Base-by-base conservation (phyloP, 2,113 vertebrate genomes). In the Hippoglossus stenolepis region DNA sequence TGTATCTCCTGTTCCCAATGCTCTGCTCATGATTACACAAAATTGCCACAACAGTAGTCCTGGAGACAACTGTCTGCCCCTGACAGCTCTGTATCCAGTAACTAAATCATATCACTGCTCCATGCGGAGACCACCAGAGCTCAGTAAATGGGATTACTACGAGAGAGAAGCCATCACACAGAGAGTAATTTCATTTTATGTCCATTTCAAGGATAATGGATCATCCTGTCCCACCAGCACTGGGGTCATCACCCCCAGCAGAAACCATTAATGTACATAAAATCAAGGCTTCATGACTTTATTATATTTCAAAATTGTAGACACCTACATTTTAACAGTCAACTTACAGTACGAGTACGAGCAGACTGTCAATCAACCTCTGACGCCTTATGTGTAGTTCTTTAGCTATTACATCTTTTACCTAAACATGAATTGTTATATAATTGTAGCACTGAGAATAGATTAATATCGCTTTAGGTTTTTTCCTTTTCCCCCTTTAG, bases 101-200 rank as follows among this genome's bases (percentile, higher is more conserved):
- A 59, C 69, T 64, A 81, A 78, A 85, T 86, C 40, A 73, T 24
- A 83, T 83, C 60, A 68, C 6, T 57, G 69, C 23, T 28, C 58
- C 15, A 59, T 51, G 69, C 58, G 15, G 61, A 85, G 76, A 72
- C 71, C 77, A 82, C 56, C 77, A 83, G 80, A 70, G 65, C 40
- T 31, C 74, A 85, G 80, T 60, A 86, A 91, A 92, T 89, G 40
- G 68, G 64, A 90, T 92, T 90, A 83, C 23, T 45, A 74, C 73
- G 31, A 54, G 68, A 86, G 75, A 65, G 67, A 45, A 83, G 78
- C 76, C 72, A 85, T 84, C 60, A 49, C 60, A 75, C 54, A 58
- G 59, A 58, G 65, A 73, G 43, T 86, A 89, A 92, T 91, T 80
- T 65, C 15, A 92, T 91, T 85, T 73, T 38, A 70, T 73, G 53